Evolutionary conservation across 92 coral and sea anemone genomes (phyloP).

Genomic region (Muricea muricata): DNA sequence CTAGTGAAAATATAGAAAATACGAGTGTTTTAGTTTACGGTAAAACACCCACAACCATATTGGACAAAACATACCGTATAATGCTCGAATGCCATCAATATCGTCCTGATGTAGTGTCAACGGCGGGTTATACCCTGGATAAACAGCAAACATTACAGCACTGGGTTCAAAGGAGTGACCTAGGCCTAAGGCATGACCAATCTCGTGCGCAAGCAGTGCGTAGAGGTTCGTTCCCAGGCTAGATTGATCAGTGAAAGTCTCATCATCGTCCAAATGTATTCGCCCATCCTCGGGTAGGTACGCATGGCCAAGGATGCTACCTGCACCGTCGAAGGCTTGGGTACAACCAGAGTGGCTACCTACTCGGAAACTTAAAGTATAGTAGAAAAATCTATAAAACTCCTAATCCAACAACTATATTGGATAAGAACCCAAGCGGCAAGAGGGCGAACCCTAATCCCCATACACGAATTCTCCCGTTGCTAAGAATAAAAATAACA

Average conservation of each 20-base stretch:
- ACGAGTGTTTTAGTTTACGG: too few relatives aligned
- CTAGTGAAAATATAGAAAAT: too few relatives aligned
- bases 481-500: too few relatives aligned
- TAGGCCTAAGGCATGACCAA: slow-evolving; percentile 83
- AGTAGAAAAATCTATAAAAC: background rate
- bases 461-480: too few relatives aligned
- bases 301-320: slow-evolving; percentile 65
- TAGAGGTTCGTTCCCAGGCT: slow-evolving; percentile 63
- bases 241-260: slow-evolving; percentile 64
- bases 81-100: slow-evolving; percentile 64
- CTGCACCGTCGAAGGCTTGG: slow-evolving; percentile 58
- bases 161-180: slow-evolving; percentile 57
- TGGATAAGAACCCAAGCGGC: too few relatives aligned
- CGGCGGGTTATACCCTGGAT: slow-evolving; percentile 63
- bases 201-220: slow-evolving; percentile 82
- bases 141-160: slow-evolving; percentile 78
- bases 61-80: slow-evolving; percentile 67
- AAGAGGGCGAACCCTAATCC: too few relatives aligned
- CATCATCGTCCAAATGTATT: slow-evolving; percentile 80
- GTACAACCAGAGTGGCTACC: slow-evolving; percentile 46
- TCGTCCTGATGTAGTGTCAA: slow-evolving; percentile 73
- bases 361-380: slow-evolving; percentile 55
- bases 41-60: too few relatives aligned
- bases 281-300: slow-evolving; percentile 64
- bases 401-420: too few relatives aligned